Percentiles rank a stretch among this genome's conserved stretches.
Evolutionary conservation across 37 sponge, comb jelly and placozoan species (phyloP).

Genomic region (Geodia barretti): DNA sequence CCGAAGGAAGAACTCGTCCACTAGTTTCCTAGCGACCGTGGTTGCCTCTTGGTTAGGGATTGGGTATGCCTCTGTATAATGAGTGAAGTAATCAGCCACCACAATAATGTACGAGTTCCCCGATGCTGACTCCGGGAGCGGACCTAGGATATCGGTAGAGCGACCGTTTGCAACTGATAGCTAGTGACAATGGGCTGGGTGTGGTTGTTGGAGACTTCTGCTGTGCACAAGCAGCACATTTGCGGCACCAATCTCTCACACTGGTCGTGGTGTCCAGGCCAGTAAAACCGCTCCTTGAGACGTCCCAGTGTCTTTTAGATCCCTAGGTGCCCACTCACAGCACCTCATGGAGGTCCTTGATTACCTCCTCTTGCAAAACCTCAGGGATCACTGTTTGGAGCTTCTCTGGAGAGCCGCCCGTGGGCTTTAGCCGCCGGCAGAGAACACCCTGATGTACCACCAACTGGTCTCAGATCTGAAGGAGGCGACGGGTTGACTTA

Average conservation of each 20-base stretch:
- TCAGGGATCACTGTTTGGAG: conserved; percentile 4
- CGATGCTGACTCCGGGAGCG: conserved; percentile 4
- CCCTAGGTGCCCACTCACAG: conserved; percentile 14
- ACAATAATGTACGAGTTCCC: conserved; percentile 30
- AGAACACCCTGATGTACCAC: conserved; percentile 3
- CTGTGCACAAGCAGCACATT: conserved; percentile 7
- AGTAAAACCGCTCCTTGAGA: conserved; percentile 41
- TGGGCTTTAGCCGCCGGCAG: background rate
- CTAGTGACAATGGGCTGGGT: background rate
- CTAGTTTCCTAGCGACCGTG: conserved; percentile 18
- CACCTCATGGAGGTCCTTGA: conserved; percentile 23
- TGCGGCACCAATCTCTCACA: background rate
- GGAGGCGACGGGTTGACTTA: background rate
- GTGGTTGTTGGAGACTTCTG: conserved; percentile 6
- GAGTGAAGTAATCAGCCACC: conserved; percentile 26
- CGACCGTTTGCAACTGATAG: conserved; percentile 23
- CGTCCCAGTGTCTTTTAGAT: background rate
- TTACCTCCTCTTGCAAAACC: background rate
- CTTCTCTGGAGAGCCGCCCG: background rate
- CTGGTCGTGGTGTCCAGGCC: conserved; percentile 20
- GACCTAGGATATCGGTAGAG: too few relatives aligned
- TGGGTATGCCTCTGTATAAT: conserved; percentile 29
- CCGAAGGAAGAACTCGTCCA: conserved; percentile 16
- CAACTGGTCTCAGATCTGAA: conserved; percentile 34
- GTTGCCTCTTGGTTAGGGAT: conserved; percentile 27